A percentile compares a stretch with the other conserved stretches of the same genome.
phyloP scores from a whole-genome alignment of 2,113 vertebrate species.

The Clarias gariepinus region DNA sequence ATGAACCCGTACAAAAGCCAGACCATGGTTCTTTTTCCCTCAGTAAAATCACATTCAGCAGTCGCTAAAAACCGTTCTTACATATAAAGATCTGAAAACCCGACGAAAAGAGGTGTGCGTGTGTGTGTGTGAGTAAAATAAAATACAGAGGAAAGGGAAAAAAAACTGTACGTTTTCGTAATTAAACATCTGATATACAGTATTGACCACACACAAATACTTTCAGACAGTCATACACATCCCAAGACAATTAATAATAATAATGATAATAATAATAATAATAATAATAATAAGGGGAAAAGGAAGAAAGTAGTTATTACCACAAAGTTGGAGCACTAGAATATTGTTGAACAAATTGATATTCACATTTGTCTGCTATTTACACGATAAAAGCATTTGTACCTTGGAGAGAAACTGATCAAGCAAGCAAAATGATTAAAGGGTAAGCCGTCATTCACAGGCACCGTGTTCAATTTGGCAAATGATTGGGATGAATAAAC shows the following conservation, averaged over 20 bases:
- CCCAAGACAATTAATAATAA: slow-evolving; percentile 56
- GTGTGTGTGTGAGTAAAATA: slow-evolving; percentile 51
- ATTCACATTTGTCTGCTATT: slow-evolving; percentile 79
- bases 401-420: slow-evolving; percentile 66
- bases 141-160: neutral
- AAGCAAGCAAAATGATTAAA: slow-evolving; percentile 42
- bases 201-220: slow-evolving; percentile 72
- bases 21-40: slow-evolving; percentile 76
- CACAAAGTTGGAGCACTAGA: slow-evolving; percentile 74
- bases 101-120: slow-evolving; percentile 69
- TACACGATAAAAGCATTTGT: slow-evolving; percentile 72
- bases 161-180: slow-evolving; percentile 71
- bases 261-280: slow-evolving; percentile 1
- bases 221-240: slow-evolving; percentile 68
- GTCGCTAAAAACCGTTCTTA: slow-evolving; percentile 76
- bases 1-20: slow-evolving; percentile 82
- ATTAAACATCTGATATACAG: slow-evolving; percentile 78
- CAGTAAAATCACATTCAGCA: slow-evolving; percentile 83
- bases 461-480: slow-evolving; percentile 67
- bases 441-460: slow-evolving; percentile 41
- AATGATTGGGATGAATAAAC: too few relatives aligned
- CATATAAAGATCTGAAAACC: slow-evolving; percentile 69
- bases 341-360: slow-evolving; percentile 69
- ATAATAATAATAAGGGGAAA: slow-evolving; percentile 62
- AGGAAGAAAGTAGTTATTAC: slow-evolving; percentile 73